These are phyloP conservation scores for Campoplex capitator DNA, from an alignment of 2,888 invertebrate species.

Conservation along the genomic window DNA sequence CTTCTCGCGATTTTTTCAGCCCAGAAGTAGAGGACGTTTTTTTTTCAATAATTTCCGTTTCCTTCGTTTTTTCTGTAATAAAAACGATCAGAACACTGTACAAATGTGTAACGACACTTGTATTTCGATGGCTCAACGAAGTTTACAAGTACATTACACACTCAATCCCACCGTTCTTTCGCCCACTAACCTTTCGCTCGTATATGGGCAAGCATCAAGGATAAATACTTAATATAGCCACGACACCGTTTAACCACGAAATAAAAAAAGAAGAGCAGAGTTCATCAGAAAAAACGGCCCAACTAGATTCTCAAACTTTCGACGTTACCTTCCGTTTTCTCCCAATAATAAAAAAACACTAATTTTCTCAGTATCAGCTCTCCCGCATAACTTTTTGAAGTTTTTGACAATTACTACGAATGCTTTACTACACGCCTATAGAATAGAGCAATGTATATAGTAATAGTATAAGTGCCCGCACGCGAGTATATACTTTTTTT, in stretches of 20 bases:
- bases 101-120: slow-evolving; percentile 41
- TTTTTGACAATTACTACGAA: not conserved
- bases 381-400: slow-evolving; percentile 22
- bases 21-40: slow-evolving; percentile 11
- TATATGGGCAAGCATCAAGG: slow-evolving; percentile 58
- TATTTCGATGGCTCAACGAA: slow-evolving; percentile 53
- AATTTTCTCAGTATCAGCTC: slow-evolving; percentile 4
- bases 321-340: slow-evolving; percentile 28
- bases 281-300: not conserved
- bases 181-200: slow-evolving; percentile 61
- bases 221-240: slow-evolving; percentile 59
- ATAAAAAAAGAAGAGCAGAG: not conserved
- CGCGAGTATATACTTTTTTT: slow-evolving; percentile 19
- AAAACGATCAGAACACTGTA: slow-evolving; percentile 51
- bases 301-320: not conserved
- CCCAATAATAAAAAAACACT: not conserved
- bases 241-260: slow-evolving; percentile 41
- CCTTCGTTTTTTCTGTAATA: slow-evolving; percentile 53
- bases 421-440: slow-evolving; percentile 18
- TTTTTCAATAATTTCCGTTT: not conserved
- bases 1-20: slow-evolving; percentile 7
- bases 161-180: slow-evolving; percentile 59
- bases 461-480: slow-evolving; percentile 1
- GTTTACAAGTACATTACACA: not conserved
- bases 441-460: slow-evolving; percentile 8